Percentiles rank a stretch among this genome's conserved stretches.
Conservation (phyloP, 2,888 invertebrate genomes). For the Ectropis crepuscularia region DNA sequence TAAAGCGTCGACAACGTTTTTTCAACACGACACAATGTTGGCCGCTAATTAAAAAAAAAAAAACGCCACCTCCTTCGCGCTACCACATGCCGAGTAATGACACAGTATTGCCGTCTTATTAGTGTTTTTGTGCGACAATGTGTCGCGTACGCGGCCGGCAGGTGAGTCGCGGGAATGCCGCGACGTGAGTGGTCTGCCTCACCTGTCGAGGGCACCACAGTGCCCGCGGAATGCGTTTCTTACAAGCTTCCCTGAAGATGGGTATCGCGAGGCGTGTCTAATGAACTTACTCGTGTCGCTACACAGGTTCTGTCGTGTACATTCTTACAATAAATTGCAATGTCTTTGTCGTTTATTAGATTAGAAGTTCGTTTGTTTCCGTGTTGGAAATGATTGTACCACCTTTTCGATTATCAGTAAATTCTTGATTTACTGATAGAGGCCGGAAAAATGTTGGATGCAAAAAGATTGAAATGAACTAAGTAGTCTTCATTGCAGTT, state of each 20-base stretch:
- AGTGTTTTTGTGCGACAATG: conserved; percentile 63
- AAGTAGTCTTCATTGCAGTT: too few relatives aligned
- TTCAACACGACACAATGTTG: neutral
- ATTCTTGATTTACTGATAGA: too few relatives aligned
- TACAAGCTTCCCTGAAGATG: conserved; percentile 22
- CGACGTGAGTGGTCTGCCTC: conserved; percentile 45
- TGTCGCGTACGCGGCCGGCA: conserved; percentile 47
- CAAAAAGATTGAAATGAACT: too few relatives aligned
- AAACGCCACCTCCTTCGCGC: conserved; percentile 35
- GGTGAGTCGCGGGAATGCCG: conserved; percentile 45
- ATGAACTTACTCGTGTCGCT: conserved; percentile 1
- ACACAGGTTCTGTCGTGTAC: neutral
- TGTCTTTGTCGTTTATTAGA: neutral
- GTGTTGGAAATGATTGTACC: too few relatives aligned
- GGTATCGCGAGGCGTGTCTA: conserved; percentile 1
- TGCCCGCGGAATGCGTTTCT: conserved; percentile 34
- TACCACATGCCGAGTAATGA: conserved; percentile 51
- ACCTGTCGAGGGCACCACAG: conserved; percentile 51
- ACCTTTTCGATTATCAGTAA: too few relatives aligned
- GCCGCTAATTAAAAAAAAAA: neutral
- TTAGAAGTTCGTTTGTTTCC: too few relatives aligned
- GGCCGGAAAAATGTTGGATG: too few relatives aligned
- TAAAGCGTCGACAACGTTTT: too few relatives aligned
- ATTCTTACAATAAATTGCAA: neutral
- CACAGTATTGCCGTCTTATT: conserved; percentile 40